Percentiles rank a stretch among this genome's conserved stretches.
phyloP scores from a whole-genome alignment of 2,888 invertebrate species.

The Drosophila multiciliata region DNA sequence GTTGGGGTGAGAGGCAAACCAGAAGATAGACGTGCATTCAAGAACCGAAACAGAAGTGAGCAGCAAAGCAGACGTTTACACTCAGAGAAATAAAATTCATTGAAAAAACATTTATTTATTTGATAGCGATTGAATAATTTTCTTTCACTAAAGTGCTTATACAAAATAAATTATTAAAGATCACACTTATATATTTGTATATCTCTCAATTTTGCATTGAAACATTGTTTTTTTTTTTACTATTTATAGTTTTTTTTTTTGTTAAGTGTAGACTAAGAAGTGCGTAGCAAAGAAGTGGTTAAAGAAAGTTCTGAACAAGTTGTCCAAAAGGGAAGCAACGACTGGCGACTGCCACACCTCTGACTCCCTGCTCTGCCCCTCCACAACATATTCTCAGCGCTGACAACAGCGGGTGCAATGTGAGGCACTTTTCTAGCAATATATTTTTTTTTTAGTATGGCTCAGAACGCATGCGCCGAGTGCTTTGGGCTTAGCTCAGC shows the following conservation, averaged over 20 bases:
- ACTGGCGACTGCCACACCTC: conserved; percentile 22
- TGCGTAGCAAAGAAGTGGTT: conserved; percentile 66
- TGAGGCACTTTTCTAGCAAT: conserved; percentile 56
- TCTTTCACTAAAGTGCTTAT: not conserved
- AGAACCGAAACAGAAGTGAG: conserved; percentile 51
- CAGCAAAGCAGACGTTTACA: conserved; percentile 22
- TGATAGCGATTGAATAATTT: not conserved
- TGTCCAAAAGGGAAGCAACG: conserved; percentile 48
- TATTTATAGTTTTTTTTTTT: not conserved
- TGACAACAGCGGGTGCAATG: conserved; percentile 51
- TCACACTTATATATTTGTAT: not conserved
- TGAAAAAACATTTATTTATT: not conserved
- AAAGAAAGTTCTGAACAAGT: conserved; percentile 53
- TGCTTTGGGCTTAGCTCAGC: conserved; percentile 38
- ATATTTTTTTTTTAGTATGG: conserved; percentile 29
- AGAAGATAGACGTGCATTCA: conserved; percentile 47
- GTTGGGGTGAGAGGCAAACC: conserved; percentile 22
- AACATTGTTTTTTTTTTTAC: not conserved
- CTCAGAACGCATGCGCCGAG: conserved; percentile 65
- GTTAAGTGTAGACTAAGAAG: conserved; percentile 26
- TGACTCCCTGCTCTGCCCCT: not conserved
- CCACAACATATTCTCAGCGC: not conserved
- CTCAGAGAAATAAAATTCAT: not conserved
- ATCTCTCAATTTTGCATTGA: not conserved
- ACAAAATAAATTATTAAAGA: not conserved